Percentiles rank a stretch among this genome's conserved stretches.
These are phyloP conservation scores for Gymnocheta viridis DNA, from an alignment of 2,888 invertebrate species.

Conservation along the genomic window DNA sequence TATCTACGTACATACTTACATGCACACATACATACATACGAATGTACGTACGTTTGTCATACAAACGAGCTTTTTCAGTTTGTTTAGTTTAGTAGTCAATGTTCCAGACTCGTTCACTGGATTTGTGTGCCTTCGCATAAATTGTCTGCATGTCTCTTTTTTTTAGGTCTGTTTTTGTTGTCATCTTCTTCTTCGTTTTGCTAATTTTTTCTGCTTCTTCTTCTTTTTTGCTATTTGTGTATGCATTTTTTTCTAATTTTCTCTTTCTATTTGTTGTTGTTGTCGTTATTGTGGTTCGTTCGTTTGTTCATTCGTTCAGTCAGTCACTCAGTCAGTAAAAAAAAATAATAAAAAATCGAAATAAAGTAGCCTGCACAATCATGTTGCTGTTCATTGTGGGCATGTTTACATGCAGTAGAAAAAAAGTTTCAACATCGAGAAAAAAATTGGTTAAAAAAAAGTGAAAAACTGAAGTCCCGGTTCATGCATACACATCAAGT, in stretches of 20 bases:
- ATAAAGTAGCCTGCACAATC: constrained; percentile 51
- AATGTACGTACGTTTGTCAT: background rate
- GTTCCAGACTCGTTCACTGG: constrained; percentile 77
- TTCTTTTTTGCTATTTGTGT: constrained; percentile 10
- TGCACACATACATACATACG: no score
- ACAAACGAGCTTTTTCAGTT: constrained; percentile 21
- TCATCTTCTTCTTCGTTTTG: constrained; percentile 14
- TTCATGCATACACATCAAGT: no score
- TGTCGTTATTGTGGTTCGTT: constrained; percentile 24
- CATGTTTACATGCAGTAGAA: constrained; percentile 8
- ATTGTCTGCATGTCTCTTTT: constrained; percentile 74
- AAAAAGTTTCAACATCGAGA: constrained; percentile 24
- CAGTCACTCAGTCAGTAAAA: constrained; percentile 56
- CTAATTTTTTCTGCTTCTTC: no score
- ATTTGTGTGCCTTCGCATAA: constrained; percentile 81
- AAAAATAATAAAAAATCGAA: no score
- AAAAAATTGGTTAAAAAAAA: background rate
- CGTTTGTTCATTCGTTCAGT: constrained; percentile 54
- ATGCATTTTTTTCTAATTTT: constrained; percentile 22
- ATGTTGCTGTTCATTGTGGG: constrained; percentile 39
- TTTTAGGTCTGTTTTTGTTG: constrained; percentile 16
- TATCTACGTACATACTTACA: no score
- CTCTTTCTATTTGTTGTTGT: constrained; percentile 14
- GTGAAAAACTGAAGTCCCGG: no score
- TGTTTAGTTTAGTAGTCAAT: constrained; percentile 57